These are phyloP conservation scores for Clarias fuscus DNA, from an alignment of 2,797 vertebrate species.

Conservation along the genomic window DNA sequence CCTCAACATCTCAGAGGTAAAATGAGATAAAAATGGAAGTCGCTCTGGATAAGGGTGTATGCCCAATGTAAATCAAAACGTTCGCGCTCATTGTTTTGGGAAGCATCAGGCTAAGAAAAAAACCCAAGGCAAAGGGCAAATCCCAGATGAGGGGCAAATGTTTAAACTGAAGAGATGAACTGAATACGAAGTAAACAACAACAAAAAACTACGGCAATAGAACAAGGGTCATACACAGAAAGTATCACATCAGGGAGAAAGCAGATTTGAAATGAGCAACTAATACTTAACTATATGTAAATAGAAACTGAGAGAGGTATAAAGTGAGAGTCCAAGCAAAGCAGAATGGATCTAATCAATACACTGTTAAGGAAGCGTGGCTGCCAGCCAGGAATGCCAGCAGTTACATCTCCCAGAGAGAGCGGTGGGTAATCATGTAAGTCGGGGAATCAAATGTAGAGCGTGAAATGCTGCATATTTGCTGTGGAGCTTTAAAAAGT, in stretches of 20 bases:
- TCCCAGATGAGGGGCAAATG: not conserved
- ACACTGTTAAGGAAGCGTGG: not conserved
- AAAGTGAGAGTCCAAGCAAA: not conserved
- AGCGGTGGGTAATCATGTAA: not conserved
- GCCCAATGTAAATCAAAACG: not conserved
- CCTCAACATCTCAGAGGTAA: too few species aligned
- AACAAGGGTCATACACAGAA: not conserved
- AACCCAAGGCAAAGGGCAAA: not conserved
- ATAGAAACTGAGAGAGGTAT: not conserved
- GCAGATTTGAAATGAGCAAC: not conserved
- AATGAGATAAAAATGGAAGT: too few species aligned
- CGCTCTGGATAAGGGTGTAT: too few species aligned
- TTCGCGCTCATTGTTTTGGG: not conserved
- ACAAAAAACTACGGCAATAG: not conserved
- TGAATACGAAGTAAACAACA: not conserved
- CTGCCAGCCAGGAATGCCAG: not conserved
- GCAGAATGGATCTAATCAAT: not conserved
- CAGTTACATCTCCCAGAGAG: not conserved
- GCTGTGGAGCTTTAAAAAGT: not conserved
- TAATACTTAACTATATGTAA: not conserved
- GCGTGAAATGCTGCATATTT: not conserved
- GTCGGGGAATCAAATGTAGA: not conserved
- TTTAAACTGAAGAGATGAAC: not conserved
- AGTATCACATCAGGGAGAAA: not conserved
- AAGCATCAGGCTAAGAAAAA: not conserved